phyloP scores from a whole-genome alignment of 2,888 invertebrate genomes.

The Xylophagus ater region DNA sequence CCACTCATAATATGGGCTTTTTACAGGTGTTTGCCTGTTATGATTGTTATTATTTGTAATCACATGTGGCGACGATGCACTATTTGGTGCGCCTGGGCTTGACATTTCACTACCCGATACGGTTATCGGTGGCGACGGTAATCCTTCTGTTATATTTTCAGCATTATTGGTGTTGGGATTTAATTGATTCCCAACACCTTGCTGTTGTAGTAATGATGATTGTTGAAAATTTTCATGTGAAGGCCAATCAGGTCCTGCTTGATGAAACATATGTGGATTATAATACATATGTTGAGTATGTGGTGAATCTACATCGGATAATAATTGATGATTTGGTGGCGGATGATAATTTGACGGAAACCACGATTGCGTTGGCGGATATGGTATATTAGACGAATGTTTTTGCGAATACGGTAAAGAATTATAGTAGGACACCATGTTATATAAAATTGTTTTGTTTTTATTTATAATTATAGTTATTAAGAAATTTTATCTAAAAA shows the following conservation, averaged over 20 bases:
- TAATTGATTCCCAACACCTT: slow-evolving; percentile 18
- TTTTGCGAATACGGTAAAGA: slow-evolving; percentile 54
- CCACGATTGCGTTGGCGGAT: slow-evolving; percentile 38
- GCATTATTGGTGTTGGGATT: slow-evolving; percentile 20
- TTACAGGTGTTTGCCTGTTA: slow-evolving; percentile 56
- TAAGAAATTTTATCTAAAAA: too few relatives aligned
- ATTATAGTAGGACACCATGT: slow-evolving; percentile 68
- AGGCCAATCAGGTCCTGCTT: slow-evolving; percentile 38
- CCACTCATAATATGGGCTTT: slow-evolving; percentile 83
- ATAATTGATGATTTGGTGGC: slow-evolving; percentile 33
- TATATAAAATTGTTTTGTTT: too few relatives aligned
- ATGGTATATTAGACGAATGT: slow-evolving; percentile 49
- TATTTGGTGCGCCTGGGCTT: slow-evolving; percentile 43
- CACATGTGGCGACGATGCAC: slow-evolving; percentile 35
- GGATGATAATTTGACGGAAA: slow-evolving; percentile 42
- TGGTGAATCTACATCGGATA: slow-evolving; percentile 38
- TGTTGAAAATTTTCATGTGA: slow-evolving; percentile 43
- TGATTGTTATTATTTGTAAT: slow-evolving; percentile 33
- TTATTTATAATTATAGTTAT: too few relatives aligned
- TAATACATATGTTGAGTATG: slow-evolving; percentile 41
- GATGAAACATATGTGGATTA: slow-evolving; percentile 41
- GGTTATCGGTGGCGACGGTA: slow-evolving; percentile 50
- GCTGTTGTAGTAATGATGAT: slow-evolving; percentile 38
- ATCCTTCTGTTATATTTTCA: slow-evolving; percentile 29
- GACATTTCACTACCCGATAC: slow-evolving; percentile 50